Evolutionary conservation across 1,140 invertebrate species (phyloP), one percentile per base, ranked within the genome.

Genomic region (Lucilia cuprina): DNA sequence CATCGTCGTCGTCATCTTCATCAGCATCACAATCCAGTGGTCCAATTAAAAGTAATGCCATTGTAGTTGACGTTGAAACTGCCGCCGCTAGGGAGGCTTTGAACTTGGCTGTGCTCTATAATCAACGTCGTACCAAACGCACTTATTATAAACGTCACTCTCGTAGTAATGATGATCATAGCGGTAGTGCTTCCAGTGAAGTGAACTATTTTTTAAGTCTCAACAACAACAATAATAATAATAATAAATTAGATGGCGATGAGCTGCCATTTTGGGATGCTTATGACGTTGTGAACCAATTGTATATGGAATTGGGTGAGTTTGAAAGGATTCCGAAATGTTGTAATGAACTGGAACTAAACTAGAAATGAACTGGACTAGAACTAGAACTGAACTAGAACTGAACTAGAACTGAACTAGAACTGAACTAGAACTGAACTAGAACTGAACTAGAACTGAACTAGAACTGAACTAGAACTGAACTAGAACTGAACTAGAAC

Each of bases 251-350:
- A 2, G 86, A 86, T 14, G 85, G 86, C 7, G 88, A 89, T 83
- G 92, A 91, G 84, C 89, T 92, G 83, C 95, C 95, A 8, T 96
- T 96, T 86, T 98, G 97, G 97, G 96, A 97, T 89, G 95, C 95
- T 1, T 98, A 97, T 88, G 96, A 97, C 89, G 95, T 95, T 83
- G 96, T 96, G 87, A 97, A 97, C 91, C 97, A 98, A 90, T 93
- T 96, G 35, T 97, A 97, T 90, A 93, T 97, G 88, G 95, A 96
- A 91, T 93, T 97, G 85, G 95, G 96, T 94, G 91, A 92, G 93
- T 49, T n/a, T 74, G 65, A 74, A 47, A 25, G 14, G 21, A 4
- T n/a, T 19, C 9, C 25, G 25, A 30, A 30, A 30, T 2, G 25
- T 30, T 30, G 25, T 30, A 30, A 30, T 30, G 25, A 30, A 30